Evolutionary conservation across 2,113 vertebrate species (phyloP).

Genomic region (Eolophus roseicapilla): DNA sequence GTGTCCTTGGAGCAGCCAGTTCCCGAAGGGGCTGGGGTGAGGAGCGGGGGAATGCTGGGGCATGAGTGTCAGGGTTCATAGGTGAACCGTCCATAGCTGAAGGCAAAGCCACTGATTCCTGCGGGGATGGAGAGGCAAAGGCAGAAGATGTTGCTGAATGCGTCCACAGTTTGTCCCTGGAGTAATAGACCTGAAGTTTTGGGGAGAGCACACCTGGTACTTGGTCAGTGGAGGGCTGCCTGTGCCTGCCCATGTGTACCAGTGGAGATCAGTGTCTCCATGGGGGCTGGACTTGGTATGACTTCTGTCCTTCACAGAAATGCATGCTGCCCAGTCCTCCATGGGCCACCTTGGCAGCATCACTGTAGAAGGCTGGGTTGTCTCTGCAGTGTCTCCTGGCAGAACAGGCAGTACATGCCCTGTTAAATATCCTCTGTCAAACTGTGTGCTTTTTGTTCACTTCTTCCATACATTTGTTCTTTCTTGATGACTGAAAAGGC

Average conservation of each 20-base stretch:
- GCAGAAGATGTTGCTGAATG: background rate
- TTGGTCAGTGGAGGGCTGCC: background rate
- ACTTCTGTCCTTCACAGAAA: no score
- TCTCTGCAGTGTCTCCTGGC: background rate
- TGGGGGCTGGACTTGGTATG: no score
- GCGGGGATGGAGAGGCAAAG: fast-evolving
- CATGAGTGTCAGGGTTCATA: fast-evolving
- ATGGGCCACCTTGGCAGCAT: background rate
- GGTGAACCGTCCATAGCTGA: fast-evolving
- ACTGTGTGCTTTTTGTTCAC: fast-evolving
- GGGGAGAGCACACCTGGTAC: background rate
- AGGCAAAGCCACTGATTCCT: fast-evolving
- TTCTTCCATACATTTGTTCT: fast-evolving
- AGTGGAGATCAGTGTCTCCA: background rate
- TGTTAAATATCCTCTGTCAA: no score
- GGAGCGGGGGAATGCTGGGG: fast-evolving
- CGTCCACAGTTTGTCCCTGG: background rate
- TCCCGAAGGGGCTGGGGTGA: fast-evolving
- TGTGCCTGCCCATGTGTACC: background rate
- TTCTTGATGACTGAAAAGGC: fast-evolving
- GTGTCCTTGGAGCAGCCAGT: fast-evolving
- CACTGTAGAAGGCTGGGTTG: fast-evolving
- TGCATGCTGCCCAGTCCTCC: fast-evolving
- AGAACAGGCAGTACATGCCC: background rate
- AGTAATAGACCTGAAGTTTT: background rate